Evolutionary conservation across 2,113 vertebrate species (phyloP), one percentile per base, ranked within the genome.

Genomic region (Menidia beryllina): DNA sequence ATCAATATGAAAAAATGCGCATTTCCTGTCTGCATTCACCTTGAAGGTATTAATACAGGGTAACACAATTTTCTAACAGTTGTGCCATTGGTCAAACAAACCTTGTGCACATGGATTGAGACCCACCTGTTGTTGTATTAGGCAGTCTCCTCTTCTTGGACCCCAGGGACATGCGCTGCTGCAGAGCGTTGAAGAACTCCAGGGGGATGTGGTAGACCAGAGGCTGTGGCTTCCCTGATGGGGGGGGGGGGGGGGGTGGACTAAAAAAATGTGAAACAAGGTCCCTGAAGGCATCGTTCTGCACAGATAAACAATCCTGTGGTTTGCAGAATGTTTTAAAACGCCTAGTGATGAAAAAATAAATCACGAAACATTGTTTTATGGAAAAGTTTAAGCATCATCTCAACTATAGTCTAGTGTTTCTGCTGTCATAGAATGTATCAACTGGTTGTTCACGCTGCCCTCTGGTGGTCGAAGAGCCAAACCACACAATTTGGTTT

Each of bases 161-260:
- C 12, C 96, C 96, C 1, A 94, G 90, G 5, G 96, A 97, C 72
- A 98, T 93, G 1, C 96, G 92, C 82, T 97, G 95, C 84, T 97
- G 96, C 41, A 98, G 92, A 0, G 95, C 94, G 3, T 95, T 96
- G 10, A 98, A 98, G 91, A 97, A 98, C 1, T 94, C 88, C 85
- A 96, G 97, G 0, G 97, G 96, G 56, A 98, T 94, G 86, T 96
- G 95, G 90, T 95, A 98, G 6, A 97, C 95, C 87, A 98, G 83
- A 0, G 96, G 95, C 54, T 96, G 94, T 0, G 96, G 96, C 62
- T 94, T 96, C 36, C 97, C 96, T 97, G 83, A 0, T 17, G 15
- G 43, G 39, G 38, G 17, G 9, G 17, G n/a, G n/a, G n/a, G n/a
- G n/a, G n/a, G n/a, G n/a, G n/a, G n/a, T n/a, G n/a, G n/a, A n/a